Conservation (phyloP, 2,797 vertebrate species). For the Artibeus jamaicensis region DNA sequence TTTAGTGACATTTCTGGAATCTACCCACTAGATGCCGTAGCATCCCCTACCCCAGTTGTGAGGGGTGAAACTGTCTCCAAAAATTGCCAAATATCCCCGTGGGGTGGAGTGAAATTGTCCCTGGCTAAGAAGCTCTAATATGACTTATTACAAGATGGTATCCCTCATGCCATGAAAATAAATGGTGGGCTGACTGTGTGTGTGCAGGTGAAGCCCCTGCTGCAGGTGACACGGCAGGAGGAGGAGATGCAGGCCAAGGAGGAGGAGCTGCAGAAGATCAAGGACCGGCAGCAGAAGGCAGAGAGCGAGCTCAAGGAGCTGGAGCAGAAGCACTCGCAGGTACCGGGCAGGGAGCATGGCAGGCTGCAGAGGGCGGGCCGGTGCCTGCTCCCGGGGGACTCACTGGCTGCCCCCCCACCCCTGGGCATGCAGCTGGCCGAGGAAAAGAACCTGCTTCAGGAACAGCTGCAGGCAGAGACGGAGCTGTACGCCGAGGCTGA, state of each 20-base stretch:
- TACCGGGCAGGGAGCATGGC: slow-evolving; percentile 30
- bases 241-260: slow-evolving; percentile 97
- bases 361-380: rapidly evolving
- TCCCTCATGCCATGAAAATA: background rate
- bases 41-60: rapidly evolving
- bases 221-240: slow-evolving; percentile 97
- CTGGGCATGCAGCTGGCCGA: slow-evolving; percentile 85
- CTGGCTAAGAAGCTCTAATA: background rate
- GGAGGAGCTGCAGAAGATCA: slow-evolving; percentile 90
- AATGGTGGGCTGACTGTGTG: rapidly evolving
- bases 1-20: too few relatives aligned
- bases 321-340: slow-evolving; percentile 90
- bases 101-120: background rate
- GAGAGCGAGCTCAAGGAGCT: slow-evolving; percentile 93
- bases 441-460: slow-evolving; percentile 93
- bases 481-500: slow-evolving; percentile 96
- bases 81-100: background rate
- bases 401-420: rapidly evolving
- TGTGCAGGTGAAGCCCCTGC: slow-evolving; percentile 94
- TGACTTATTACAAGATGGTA: rapidly evolving
- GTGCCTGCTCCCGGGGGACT: rapidly evolving
- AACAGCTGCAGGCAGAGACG: slow-evolving; percentile 96
- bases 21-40: background rate
- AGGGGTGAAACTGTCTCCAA: background rate
- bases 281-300: slow-evolving; percentile 89